These are phyloP conservation scores for Bubalus kerabau DNA, from an alignment of 2,113 vertebrate species.

Conservation along the genomic window DNA sequence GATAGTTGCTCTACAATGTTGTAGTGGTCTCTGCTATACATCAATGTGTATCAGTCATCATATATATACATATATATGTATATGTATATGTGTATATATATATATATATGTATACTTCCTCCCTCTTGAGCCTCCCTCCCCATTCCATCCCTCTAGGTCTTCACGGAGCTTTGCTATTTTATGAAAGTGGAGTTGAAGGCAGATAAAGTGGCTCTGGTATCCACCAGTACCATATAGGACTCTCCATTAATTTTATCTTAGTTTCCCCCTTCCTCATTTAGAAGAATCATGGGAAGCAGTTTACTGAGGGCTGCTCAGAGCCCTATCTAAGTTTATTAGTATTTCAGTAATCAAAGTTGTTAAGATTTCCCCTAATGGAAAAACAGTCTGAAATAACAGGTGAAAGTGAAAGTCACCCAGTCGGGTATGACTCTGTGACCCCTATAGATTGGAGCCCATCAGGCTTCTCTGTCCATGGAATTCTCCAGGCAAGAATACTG, in stretches of 20 bases:
- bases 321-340: not conserved
- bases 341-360: not conserved
- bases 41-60: not conserved
- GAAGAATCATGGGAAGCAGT: not conserved
- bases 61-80: too few relatives aligned
- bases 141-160: not conserved
- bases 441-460: not conserved
- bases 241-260: not conserved
- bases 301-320: not conserved
- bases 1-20: not conserved
- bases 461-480: not conserved
- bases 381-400: not conserved
- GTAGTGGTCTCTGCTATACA: not conserved
- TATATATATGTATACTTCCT: not conserved
- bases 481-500: not conserved
- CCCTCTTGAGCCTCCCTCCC: not conserved
- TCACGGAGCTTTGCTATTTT: not conserved
- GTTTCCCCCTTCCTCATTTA: not conserved
- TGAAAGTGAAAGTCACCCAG: not conserved
- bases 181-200: not conserved
- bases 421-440: fast-evolving
- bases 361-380: too few relatives aligned
- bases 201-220: not conserved
- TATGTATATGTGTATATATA: too few relatives aligned
- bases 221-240: too few relatives aligned